Evolutionary conservation across 2,797 vertebrate species (phyloP), one percentile per base, ranked within the genome.

Genomic region (Tenualosa ilisha): DNA sequence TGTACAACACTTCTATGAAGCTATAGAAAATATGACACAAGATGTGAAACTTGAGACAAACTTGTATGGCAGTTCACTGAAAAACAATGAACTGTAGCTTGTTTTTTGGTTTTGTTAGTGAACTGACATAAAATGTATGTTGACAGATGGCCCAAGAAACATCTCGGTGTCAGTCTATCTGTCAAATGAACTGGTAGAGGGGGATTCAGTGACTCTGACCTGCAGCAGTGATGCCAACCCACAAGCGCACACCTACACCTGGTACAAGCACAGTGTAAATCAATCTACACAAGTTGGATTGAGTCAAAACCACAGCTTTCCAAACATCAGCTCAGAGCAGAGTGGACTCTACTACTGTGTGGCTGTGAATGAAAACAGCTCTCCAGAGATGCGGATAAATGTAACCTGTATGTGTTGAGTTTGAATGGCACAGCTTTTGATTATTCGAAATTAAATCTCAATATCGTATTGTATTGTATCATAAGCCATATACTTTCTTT

Each of bases 181-280:
- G 6, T 54, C 51, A 9, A n/a, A 17, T 6, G 20, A 46, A 6
- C 2, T 3, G 6, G 43, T 46, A 6, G 43, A 46, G 63, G 63
- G 63, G 11, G 24, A 31, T 8, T 26, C 2, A 26, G 63, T 65
- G 24, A 65, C n/a, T 26, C 63, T 65, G 24, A 65, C 63, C 63
- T 65, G 63, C 63, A 65, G 63, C 63, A 31, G 22, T 61, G 59
- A 61, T 61, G 59, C 59, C 59, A 61, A 61, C 59, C 63, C 63
- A 65, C n/a, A n/a, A 26, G 63, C 63, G 26, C 65, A 72, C 65
- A 13, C 22, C 31, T 72, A 72, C 65, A 72, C 37, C 65, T 72
- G 65, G 65, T 40, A 72, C 65, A 72, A 17, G 65, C 17, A 72
- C 65, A 9, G 22, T 24, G 59, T 5, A 61, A 6, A 61, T 61